phyloP scores from a whole-genome alignment of 2,113 vertebrate species.

The Proteles cristata region DNA sequence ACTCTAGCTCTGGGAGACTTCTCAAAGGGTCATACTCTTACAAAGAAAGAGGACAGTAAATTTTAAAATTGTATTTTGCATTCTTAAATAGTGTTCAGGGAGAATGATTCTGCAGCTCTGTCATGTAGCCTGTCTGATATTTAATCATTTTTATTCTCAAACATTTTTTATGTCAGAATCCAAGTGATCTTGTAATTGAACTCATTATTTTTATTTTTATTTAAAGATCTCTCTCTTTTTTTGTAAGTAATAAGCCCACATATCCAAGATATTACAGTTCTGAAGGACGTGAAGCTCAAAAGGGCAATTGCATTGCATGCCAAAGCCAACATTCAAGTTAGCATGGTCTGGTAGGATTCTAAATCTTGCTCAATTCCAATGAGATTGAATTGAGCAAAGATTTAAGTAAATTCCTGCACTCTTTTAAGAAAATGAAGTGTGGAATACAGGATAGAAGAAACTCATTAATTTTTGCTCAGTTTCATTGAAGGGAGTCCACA shows the following conservation, averaged over 20 bases:
- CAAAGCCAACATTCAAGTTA: not conserved
- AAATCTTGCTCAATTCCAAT: not conserved
- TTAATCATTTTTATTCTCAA: not conserved
- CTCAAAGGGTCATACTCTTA: not conserved
- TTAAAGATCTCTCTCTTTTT: not conserved
- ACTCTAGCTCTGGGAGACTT: not conserved
- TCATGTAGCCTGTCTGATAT: not conserved
- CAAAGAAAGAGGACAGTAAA: not conserved
- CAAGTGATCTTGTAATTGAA: not conserved
- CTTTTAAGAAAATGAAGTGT: not conserved
- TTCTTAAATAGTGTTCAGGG: not conserved
- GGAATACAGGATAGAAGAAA: not conserved
- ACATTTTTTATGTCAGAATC: not conserved
- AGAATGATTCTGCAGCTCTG: not conserved
- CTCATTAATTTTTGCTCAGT: not conserved
- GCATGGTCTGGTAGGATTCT: not conserved
- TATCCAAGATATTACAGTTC: not conserved
- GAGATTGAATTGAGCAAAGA: not conserved
- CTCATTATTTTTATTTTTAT: slow-evolving; percentile 10
- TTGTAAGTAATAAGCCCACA: not conserved
- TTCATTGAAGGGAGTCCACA: not conserved
- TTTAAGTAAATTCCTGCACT: not conserved
- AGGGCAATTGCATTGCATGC: not conserved
- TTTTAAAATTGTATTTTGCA: not conserved
- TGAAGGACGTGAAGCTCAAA: not conserved